Conservation (phyloP, 1,140 invertebrate species). For the Hirudo medicinalis region DNA sequence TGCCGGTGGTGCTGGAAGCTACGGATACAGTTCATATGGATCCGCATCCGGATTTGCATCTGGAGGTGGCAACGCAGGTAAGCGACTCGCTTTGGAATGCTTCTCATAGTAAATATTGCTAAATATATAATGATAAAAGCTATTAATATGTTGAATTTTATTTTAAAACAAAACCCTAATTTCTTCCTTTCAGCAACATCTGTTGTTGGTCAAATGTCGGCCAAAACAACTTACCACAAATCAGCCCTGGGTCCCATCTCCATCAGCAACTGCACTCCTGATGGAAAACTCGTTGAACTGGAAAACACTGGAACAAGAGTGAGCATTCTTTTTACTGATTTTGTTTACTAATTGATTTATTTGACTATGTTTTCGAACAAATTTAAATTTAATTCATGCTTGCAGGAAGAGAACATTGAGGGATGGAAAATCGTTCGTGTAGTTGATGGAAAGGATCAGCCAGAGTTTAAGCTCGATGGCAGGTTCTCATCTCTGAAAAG, state of each 20-base stretch:
- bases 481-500: conserved; percentile 8
- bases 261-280: conserved; percentile 14
- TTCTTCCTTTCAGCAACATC: background rate
- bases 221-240: conserved; percentile 20
- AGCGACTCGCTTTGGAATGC: no score
- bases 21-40: background rate
- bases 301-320: conserved; percentile 20
- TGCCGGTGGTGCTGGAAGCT: background rate
- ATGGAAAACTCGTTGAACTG: conserved; percentile 17
- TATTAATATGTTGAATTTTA: background rate
- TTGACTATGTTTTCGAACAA: no score
- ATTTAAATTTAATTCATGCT: conserved; percentile 10
- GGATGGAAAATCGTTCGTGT: conserved; percentile 30
- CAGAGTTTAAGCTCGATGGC: conserved; percentile 13
- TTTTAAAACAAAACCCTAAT: background rate
- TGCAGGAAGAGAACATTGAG: conserved; percentile 32
- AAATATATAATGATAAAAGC: background rate
- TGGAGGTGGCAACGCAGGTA: background rate
- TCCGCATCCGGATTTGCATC: background rate
- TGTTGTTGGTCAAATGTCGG: conserved; percentile 17
- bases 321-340: background rate
- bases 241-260: conserved; percentile 13
- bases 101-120: no score
- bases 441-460: conserved; percentile 26
- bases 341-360: no score